Base-by-base conservation (phyloP, 2,888 invertebrate genomes). In the Ferrisia virgata region DNA sequence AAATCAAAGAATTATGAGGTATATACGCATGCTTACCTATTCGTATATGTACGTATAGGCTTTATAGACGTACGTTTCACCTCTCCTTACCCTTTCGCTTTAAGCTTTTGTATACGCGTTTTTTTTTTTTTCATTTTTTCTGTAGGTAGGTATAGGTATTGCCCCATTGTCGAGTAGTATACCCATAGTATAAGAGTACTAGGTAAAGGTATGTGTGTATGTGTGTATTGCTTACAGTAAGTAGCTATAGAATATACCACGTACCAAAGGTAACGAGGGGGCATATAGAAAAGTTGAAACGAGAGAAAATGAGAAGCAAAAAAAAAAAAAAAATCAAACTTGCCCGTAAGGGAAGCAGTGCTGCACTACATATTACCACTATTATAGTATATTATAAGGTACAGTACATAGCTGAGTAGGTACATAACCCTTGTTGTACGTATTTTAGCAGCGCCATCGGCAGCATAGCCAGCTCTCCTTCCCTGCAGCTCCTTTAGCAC, bases 371-470 rank as follows among this genome's bases (percentile, higher is more conserved):
- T n/a, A n/a, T n/a, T n/a, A n/a, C n/a, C n/a, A n/a, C n/a, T n/a
- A n/a, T n/a, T n/a, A n/a, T n/a, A n/a, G n/a, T n/a, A n/a, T n/a
- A n/a, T n/a, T n/a, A n/a, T n/a, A n/a, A n/a, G n/a, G n/a, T n/a
- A n/a, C n/a, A 33, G 15, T 64, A 15, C 6, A 64, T 64, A 25
- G 25, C 25, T 33, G 22, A 8, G 22, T 53, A 53, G 15, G 69
- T 33, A 28, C 28, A 76, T 76, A 76, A 76, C 72, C 72, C 72
- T 76, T 36, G n/a, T n/a, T n/a, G n/a, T n/a, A n/a, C n/a, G 72
- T 76, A 76, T 36, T 64, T 64, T 64, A 64, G 64, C 64, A 28
- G 53, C 64, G 15, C 13, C 58, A 13, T 64, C 25, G n/a, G 53
- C 64, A 15, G 28, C 58, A 13, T 64, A 64, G n/a, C n/a, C n/a